These are phyloP conservation scores for Gymnobelideus leadbeateri DNA, from an alignment of 2,113 vertebrate genomes.

Conservation along the genomic window DNA sequence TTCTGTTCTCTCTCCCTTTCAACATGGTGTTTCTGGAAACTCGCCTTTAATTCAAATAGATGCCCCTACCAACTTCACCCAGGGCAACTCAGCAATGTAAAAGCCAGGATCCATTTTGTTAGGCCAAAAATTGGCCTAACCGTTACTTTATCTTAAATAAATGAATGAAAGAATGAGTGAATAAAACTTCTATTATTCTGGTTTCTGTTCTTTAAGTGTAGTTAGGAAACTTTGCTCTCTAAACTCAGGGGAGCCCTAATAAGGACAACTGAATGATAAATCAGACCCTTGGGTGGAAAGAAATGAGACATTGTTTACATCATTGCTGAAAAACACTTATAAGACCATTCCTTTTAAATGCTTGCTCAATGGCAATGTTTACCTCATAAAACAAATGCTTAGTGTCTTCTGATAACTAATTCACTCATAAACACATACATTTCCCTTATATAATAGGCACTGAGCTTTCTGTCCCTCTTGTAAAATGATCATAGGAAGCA, in stretches of 20 bases:
- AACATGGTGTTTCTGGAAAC: constrained; percentile 36
- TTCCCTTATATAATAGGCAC: constrained; percentile 55
- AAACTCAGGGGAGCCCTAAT: constrained; percentile 44
- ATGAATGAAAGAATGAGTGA: background rate
- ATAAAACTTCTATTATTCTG: constrained; percentile 21
- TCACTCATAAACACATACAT: constrained; percentile 48
- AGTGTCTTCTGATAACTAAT: constrained; percentile 67
- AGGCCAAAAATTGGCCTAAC: background rate
- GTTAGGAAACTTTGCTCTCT: constrained; percentile 18
- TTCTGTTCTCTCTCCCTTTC: background rate
- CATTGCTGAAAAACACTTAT: constrained; percentile 63
- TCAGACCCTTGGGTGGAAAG: constrained; percentile 55
- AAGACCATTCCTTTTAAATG: constrained; percentile 66
- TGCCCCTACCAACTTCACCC: constrained; percentile 10
- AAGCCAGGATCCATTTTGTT: constrained; percentile 13
- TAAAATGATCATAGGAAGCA: constrained; percentile 49
- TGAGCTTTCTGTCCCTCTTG: constrained; percentile 39
- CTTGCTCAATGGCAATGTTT: constrained; percentile 70
- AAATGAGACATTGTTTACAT: constrained; percentile 71
- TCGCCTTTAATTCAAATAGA: background rate
- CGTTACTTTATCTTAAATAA: constrained; percentile 6
- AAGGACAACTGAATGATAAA: constrained; percentile 32
- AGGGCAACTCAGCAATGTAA: background rate
- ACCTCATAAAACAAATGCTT: constrained; percentile 78
- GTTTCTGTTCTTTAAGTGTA: constrained; percentile 44